phyloP scores from a whole-genome alignment of 2,888 invertebrate species.

The Acleris holmiana region DNA sequence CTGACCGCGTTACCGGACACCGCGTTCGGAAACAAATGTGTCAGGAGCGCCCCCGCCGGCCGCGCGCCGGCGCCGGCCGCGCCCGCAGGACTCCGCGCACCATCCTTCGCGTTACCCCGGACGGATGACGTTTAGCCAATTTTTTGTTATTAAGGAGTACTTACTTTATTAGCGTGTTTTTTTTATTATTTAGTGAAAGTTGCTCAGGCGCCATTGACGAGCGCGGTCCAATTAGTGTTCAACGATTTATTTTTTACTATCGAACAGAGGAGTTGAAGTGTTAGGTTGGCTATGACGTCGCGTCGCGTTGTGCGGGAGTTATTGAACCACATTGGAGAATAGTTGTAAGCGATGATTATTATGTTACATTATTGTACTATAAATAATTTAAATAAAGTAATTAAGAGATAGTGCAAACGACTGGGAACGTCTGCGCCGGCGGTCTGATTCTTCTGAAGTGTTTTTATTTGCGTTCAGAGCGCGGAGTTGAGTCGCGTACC shows the following conservation, averaged over 20 bases:
- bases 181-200: constrained; percentile 81
- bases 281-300: constrained; percentile 56
- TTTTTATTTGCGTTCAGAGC: constrained; percentile 36
- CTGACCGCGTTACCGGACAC: constrained; percentile 61
- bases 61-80: constrained; percentile 40
- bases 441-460: constrained; percentile 48
- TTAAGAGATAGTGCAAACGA: constrained; percentile 81
- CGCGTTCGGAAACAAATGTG: constrained; percentile 44
- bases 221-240: constrained; percentile 80
- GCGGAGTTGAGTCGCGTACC: constrained; percentile 23
- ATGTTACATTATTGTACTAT: constrained; percentile 79
- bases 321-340: constrained; percentile 68
- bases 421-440: constrained; percentile 79
- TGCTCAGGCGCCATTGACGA: constrained; percentile 80
- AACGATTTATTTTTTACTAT: constrained; percentile 68
- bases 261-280: constrained; percentile 62
- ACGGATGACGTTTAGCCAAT: constrained; percentile 75
- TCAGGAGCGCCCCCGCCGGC: constrained; percentile 49
- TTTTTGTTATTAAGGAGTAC: constrained; percentile 77
- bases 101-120: constrained; percentile 45
- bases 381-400: constrained; percentile 65
- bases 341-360: constrained; percentile 74
- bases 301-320: constrained; percentile 46
- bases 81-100: constrained; percentile 62
- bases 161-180: constrained; percentile 80